A percentile compares a stretch with the other conserved stretches of the same genome.
Conservation (phyloP, 2,113 vertebrate genomes). For the Ctenomys sociabilis region DNA sequence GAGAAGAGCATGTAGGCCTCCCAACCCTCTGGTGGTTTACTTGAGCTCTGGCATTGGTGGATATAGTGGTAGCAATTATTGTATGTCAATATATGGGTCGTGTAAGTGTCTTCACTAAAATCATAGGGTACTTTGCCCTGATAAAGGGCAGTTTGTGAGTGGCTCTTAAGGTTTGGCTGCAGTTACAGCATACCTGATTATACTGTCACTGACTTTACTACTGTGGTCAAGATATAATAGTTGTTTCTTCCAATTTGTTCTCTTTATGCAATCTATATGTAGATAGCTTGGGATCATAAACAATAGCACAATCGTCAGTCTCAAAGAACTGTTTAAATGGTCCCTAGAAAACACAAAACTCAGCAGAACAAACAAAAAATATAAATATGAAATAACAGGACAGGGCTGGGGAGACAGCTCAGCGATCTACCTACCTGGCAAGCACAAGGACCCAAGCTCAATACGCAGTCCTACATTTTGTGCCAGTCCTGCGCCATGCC, state of each 20-base stretch:
- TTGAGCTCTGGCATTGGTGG: background rate
- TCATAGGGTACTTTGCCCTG: background rate
- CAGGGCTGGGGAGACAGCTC: too few relatives aligned
- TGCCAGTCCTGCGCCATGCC: too few relatives aligned
- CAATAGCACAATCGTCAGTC: background rate
- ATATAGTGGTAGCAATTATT: background rate
- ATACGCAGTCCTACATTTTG: too few relatives aligned
- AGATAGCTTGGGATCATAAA: background rate
- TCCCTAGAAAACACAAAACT: background rate
- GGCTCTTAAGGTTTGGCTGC: background rate
- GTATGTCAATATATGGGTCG: background rate
- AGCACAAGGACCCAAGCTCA: too few relatives aligned
- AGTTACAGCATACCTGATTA: background rate
- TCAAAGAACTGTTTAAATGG: background rate
- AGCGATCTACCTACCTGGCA: too few relatives aligned
- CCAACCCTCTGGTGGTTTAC: background rate
- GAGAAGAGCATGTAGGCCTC: background rate
- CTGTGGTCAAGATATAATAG: background rate
- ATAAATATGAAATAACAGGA: background rate
- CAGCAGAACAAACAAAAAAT: background rate
- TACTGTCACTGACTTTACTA: background rate
- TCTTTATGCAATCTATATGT: background rate
- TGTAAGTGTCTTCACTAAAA: background rate
- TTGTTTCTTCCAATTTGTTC: background rate
- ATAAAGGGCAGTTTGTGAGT: background rate